Evolutionary conservation across 2,113 vertebrate species (phyloP).

Genomic region (Otus sunia): DNA sequence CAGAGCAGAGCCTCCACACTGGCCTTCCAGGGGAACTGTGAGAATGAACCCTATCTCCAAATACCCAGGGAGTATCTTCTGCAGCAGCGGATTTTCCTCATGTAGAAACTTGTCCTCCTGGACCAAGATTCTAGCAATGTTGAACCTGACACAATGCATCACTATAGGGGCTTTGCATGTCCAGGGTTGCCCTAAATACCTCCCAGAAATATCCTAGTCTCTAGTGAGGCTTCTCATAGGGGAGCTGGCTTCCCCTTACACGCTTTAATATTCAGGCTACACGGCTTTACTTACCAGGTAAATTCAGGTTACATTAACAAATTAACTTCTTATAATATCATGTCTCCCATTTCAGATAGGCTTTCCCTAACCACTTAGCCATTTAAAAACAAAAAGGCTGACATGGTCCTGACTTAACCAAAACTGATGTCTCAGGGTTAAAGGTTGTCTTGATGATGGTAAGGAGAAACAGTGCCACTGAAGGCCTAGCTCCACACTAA

Average conservation of each 20-base stretch:
- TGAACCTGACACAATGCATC: background rate
- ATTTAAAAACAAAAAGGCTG: background rate
- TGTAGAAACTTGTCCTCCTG: background rate
- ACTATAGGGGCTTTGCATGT: background rate
- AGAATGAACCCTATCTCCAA: background rate
- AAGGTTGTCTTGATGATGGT: background rate
- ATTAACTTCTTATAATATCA: background rate
- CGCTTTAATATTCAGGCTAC: background rate
- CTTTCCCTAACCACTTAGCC: background rate
- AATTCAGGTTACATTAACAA: background rate
- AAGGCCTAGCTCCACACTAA: background rate
- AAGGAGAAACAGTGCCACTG: background rate
- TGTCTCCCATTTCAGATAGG: background rate
- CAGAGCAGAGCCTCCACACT: background rate
- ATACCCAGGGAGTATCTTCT: background rate
- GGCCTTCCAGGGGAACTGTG: background rate
- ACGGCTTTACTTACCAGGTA: background rate
- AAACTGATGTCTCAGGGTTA: background rate
- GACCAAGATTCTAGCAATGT: background rate
- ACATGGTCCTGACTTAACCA: background rate
- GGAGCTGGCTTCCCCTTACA: background rate
- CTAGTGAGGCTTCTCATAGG: background rate
- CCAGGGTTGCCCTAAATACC: background rate
- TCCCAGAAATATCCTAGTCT: background rate
- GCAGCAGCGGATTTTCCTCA: background rate